phyloP scores from a whole-genome alignment of 2,797 vertebrate genomes.

The Dicrostonyx torquatus region DNA sequence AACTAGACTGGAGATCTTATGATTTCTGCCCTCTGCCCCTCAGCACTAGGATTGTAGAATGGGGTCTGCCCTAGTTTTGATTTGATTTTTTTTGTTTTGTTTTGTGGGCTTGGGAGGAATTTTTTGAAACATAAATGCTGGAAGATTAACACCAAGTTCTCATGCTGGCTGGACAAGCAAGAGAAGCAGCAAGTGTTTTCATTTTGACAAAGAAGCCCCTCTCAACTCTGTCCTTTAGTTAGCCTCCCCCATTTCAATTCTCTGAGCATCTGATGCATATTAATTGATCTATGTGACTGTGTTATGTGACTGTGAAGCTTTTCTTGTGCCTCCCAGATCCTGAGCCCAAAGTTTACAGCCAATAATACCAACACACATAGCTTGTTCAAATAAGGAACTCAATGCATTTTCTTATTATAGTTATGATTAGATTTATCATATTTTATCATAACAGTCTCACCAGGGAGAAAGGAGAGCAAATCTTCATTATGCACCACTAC shows the following conservation, averaged over 20 bases:
- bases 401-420: conserved; percentile 63
- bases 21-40: neutral
- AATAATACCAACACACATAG: conserved; percentile 22
- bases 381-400: conserved; percentile 54
- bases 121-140: neutral
- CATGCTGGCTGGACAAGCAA: neutral
- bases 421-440: conserved; percentile 60
- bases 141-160: neutral
- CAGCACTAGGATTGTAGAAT: neutral
- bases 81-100: neutral
- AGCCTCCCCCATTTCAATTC: neutral
- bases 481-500: neutral
- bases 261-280: neutral
- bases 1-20: neutral
- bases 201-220: neutral
- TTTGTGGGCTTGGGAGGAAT: neutral
- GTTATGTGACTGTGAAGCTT: neutral
- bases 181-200: neutral
- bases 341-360: conserved; percentile 18
- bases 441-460: conserved; percentile 66
- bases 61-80: neutral
- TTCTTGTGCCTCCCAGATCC: conserved; percentile 15
- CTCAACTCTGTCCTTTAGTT: neutral
- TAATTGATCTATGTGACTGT: neutral
- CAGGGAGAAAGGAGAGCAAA: conserved; percentile 50